phyloP scores from a whole-genome alignment of 92 coral and sea anemone species.

The Paramuricea clavata region DNA sequence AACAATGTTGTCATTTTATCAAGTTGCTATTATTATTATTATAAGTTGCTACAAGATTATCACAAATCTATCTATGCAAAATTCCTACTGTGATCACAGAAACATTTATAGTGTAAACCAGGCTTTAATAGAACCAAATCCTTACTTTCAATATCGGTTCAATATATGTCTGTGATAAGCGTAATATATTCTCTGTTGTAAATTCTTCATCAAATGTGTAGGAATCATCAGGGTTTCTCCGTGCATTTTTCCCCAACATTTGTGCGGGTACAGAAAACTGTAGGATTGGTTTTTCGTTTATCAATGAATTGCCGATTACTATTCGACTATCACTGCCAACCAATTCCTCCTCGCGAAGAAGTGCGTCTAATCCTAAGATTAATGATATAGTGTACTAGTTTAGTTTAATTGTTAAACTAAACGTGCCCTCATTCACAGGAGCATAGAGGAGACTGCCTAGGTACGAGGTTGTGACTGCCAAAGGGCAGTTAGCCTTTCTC shows the following conservation, averaged over 20 bases:
- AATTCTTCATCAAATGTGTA: constrained; percentile 25
- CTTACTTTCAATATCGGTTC: constrained; percentile 27
- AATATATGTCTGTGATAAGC: constrained; percentile 1
- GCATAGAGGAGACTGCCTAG: no score
- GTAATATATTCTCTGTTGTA: not conserved
- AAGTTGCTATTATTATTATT: no score
- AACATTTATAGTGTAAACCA: no score
- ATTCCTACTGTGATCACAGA: no score
- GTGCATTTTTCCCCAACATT: constrained; percentile 39
- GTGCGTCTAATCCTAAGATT: not conserved
- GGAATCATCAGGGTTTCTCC: not conserved
- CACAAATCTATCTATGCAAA: no score
- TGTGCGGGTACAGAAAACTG: not conserved
- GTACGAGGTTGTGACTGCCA: no score
- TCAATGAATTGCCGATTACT: constrained; percentile 1
- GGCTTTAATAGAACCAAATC: not conserved
- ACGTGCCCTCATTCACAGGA: no score
- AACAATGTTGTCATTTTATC: no score
- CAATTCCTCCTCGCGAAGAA: constrained; percentile 5
- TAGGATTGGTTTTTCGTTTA: not conserved
- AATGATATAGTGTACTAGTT: not conserved
- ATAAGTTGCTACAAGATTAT: no score
- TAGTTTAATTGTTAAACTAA: no score
- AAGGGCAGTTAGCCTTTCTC: no score
- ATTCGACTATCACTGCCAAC: not conserved